A percentile compares a stretch with the other conserved stretches of the same genome.
phyloP scores from a whole-genome alignment of 1,140 invertebrate genomes.

The Drosophila arawakana region DNA sequence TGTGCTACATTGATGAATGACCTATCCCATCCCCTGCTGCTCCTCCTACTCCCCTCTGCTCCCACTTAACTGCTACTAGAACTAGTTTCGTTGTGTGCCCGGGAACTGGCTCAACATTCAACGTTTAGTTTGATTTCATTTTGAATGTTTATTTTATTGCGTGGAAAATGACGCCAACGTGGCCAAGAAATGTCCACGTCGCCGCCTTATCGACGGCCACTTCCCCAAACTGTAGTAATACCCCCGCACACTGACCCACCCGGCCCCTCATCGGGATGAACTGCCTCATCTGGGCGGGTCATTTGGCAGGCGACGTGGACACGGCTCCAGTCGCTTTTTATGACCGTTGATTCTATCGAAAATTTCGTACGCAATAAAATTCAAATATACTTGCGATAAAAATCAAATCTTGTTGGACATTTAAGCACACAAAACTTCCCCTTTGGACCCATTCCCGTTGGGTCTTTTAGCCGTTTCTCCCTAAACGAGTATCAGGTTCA shows the following conservation, averaged over 20 bases:
- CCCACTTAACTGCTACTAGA: constrained; percentile 3
- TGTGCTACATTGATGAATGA: constrained; percentile 79
- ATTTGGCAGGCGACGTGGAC: constrained; percentile 55
- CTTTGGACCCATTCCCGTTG: not conserved
- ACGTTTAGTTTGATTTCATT: constrained; percentile 83
- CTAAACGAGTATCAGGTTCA: constrained; percentile 30
- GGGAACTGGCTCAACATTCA: constrained; percentile 29
- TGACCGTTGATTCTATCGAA: constrained; percentile 74
- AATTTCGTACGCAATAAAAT: constrained; percentile 84
- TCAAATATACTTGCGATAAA: constrained; percentile 84
- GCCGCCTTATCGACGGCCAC: constrained; percentile 48
- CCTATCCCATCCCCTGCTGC: not conserved
- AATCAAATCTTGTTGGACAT: constrained; percentile 83
- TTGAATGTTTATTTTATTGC: constrained; percentile 84
- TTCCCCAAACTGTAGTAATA: not conserved
- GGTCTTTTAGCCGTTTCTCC: not conserved
- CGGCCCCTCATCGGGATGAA: not conserved
- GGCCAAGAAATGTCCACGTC: constrained; percentile 73
- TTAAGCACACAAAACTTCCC: constrained; percentile 34
- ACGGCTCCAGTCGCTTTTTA: constrained; percentile 77
- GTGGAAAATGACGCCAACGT: constrained; percentile 84
- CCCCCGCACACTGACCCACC: not conserved
- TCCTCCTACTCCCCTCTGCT: no score
- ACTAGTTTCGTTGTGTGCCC: constrained; percentile 4
- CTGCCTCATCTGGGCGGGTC: constrained; percentile 40